Evolutionary conservation across 2,113 vertebrate species (phyloP).

Genomic region (Chamaea fasciata): DNA sequence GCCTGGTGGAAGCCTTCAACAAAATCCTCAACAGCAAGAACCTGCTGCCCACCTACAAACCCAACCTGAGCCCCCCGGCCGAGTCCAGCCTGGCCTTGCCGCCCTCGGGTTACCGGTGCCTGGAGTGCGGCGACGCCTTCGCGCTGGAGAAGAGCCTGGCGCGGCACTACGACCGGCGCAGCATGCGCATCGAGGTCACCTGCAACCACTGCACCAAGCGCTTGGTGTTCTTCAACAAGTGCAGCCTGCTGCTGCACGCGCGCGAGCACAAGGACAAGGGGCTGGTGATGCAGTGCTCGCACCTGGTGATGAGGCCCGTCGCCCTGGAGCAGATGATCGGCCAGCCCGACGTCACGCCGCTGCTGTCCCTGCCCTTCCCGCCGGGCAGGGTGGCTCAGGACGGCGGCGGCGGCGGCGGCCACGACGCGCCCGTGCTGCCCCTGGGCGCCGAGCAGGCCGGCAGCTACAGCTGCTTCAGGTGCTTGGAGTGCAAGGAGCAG

Average conservation of each 20-base stretch:
- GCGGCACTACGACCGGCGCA: conserved; percentile 90
- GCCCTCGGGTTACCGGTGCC: conserved; percentile 84
- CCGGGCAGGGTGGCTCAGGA: not conserved
- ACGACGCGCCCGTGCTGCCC: conserved; percentile 75
- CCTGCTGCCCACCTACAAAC: conserved; percentile 88
- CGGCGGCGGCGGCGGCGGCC: conserved; percentile 10
- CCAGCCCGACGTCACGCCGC: conserved; percentile 80
- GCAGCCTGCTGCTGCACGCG: conserved; percentile 91
- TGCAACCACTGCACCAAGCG: conserved; percentile 95
- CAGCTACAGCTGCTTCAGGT: conserved; percentile 78
- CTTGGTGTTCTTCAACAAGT: conserved; percentile 98
- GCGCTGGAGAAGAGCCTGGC: conserved; percentile 91
- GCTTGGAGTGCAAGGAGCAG: conserved; percentile 87
- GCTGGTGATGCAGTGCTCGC: conserved; percentile 97
- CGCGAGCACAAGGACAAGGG: conserved; percentile 96
- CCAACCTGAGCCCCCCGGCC: conserved; percentile 80
- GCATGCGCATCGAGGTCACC: conserved; percentile 94
- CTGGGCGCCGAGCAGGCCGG: conserved; percentile 68
- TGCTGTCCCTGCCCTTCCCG: conserved; percentile 30
- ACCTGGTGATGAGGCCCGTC: conserved; percentile 91
- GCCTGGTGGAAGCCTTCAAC: conserved; percentile 93
- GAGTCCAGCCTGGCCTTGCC: conserved; percentile 85
- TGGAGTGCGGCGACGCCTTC: conserved; percentile 93
- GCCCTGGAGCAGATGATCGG: conserved; percentile 94
- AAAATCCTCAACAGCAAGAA: conserved; percentile 97